A percentile compares a stretch with the other conserved stretches of the same genome.
Conservation (phyloP, 2,888 invertebrate genomes). For the Axea sp. region DNA sequence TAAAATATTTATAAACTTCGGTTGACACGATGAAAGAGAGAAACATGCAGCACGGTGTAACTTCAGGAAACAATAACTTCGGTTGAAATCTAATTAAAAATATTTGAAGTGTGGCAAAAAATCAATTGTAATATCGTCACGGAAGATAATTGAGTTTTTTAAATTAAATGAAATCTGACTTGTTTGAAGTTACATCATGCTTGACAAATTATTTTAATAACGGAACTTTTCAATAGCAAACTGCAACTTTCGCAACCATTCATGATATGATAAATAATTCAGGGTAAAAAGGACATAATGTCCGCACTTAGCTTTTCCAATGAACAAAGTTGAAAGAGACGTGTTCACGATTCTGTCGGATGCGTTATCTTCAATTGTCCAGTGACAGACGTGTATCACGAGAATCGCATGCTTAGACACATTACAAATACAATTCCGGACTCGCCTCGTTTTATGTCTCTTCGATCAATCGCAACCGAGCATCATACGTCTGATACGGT, state of each 20-base stretch:
- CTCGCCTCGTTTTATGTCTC: constrained; percentile 68
- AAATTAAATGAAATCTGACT: too few species aligned
- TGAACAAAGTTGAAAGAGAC: constrained; percentile 24
- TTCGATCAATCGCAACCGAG: constrained; percentile 67
- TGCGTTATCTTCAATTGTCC: constrained; percentile 51
- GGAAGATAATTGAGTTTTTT: too few species aligned
- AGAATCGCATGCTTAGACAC: constrained; percentile 60
- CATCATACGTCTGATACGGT: constrained; percentile 63
- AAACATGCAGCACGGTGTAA: too few species aligned
- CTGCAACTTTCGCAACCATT: not conserved
- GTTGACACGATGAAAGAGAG: too few species aligned
- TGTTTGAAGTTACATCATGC: too few species aligned
- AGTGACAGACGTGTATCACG: constrained; percentile 60
- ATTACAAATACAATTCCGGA: constrained; percentile 59
- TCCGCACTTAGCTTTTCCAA: constrained; percentile 35
- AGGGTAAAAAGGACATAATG: constrained; percentile 22
- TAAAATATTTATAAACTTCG: too few species aligned
- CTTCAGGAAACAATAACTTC: too few species aligned
- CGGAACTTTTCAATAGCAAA: too few species aligned
- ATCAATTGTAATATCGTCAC: too few species aligned
- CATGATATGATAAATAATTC: constrained; percentile 9
- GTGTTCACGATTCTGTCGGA: constrained; percentile 34
- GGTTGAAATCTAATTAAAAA: too few species aligned
- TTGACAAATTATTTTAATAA: too few species aligned
- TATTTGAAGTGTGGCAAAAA: too few species aligned